A percentile compares a stretch with the other conserved stretches of the same genome.
These are phyloP conservation scores for Caenorhabditis latens DNA, from an alignment of 1,140 invertebrate species.

Conservation along the genomic window DNA sequence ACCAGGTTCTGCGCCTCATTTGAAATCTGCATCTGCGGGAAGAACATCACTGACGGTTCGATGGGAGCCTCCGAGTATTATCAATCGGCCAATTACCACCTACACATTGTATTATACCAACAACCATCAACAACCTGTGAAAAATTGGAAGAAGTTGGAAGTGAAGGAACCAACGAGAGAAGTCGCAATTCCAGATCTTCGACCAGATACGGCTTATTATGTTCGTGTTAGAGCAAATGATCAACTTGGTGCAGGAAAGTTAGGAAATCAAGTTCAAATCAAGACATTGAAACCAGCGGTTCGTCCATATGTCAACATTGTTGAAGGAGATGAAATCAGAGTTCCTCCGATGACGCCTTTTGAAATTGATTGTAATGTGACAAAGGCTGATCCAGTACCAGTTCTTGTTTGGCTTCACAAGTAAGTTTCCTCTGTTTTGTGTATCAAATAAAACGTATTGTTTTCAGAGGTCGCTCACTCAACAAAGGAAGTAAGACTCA, in stretches of 20 bases:
- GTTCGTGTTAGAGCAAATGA: constrained; percentile 77
- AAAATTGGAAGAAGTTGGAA: constrained; percentile 72
- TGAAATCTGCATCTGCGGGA: constrained; percentile 69
- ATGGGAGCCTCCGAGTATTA: constrained; percentile 75
- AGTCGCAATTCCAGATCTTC: constrained; percentile 69
- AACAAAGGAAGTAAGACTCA: constrained; percentile 69
- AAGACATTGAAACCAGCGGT: constrained; percentile 70
- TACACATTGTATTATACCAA: constrained; percentile 77
- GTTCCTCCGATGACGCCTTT: constrained; percentile 73
- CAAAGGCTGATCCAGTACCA: constrained; percentile 73
- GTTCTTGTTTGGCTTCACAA: constrained; percentile 68
- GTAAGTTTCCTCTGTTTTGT: not conserved
- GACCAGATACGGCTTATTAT: constrained; percentile 73
- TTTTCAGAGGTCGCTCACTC: constrained; percentile 69
- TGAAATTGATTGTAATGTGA: constrained; percentile 73
- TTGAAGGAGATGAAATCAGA: constrained; percentile 73
- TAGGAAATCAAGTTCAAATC: constrained; percentile 75
- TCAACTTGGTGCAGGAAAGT: constrained; percentile 73
- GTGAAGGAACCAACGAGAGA: constrained; percentile 72
- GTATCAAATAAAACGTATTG: not conserved
- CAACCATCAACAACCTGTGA: constrained; percentile 73
- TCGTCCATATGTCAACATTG: constrained; percentile 71
- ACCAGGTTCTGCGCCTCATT: constrained; percentile 73
- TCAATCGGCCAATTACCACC: constrained; percentile 75
- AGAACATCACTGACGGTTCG: constrained; percentile 70